Percentiles rank a stretch among this genome's conserved stretches.
Evolutionary conservation across 2,888 invertebrate genomes (phyloP).

Genomic region (Cepaea hortensis): DNA sequence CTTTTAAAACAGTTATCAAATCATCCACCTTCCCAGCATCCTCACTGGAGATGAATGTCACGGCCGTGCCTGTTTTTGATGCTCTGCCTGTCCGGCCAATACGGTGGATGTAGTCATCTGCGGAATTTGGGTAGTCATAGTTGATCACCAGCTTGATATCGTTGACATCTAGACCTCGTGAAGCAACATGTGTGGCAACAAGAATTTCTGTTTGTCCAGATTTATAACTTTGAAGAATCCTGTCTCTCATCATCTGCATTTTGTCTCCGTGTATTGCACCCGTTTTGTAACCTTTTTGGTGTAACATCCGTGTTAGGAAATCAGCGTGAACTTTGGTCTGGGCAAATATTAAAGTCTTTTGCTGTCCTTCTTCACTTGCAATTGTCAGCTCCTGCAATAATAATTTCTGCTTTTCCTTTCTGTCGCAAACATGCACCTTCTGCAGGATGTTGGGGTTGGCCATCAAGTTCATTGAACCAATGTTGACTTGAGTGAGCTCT

Average conservation of each 20-base stretch:
- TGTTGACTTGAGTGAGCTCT: constrained; percentile 96
- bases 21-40: too few species aligned
- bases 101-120: too few species aligned
- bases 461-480: constrained; percentile 94
- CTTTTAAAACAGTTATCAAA: too few species aligned
- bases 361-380: constrained; percentile 46
- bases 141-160: too few species aligned
- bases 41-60: constrained; percentile 97
- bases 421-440: constrained; percentile 95
- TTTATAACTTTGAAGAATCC: too few species aligned
- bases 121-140: too few species aligned
- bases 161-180: too few species aligned
- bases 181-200: constrained; percentile 96
- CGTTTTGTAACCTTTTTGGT: constrained; percentile 83
- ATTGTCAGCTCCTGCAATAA: constrained; percentile 89
- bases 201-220: constrained; percentile 89
- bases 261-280: constrained; percentile 94
- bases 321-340: constrained; percentile 98
- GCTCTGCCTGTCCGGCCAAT: constrained; percentile 96
- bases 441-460: constrained; percentile 98
- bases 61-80: constrained; percentile 93
- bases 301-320: constrained; percentile 87
- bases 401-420: constrained; percentile 94
- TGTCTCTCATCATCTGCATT: constrained; percentile 94
- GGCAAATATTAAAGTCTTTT: constrained; percentile 95